Base-by-base conservation (phyloP, 2,888 invertebrate genomes). In the Steinernema carpocapsae region DNA sequence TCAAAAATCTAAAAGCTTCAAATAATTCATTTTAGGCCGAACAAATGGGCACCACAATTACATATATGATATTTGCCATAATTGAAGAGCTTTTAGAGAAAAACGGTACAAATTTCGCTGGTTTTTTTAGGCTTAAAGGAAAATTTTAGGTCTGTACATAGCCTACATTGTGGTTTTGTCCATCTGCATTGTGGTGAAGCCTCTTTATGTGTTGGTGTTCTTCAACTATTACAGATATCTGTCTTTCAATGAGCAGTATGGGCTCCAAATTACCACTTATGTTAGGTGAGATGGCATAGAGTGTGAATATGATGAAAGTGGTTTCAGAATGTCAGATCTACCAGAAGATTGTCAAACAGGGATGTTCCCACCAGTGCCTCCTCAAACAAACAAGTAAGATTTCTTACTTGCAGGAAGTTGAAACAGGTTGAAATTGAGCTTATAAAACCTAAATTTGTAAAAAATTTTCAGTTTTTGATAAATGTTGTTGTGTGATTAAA, bases 221-320 rank as follows among this genome's bases (percentile, higher is more conserved):
- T 64, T 64, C 32, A 29, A 64, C 6, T 64, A 64, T 32, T 64
- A 64, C 64, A 29, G 64, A 32, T 64, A 26, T 64, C 37, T 64
- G 32, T 64, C 64, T 1, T 26, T 26, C 19, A 29, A 64, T 29
- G 64, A 64, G 32, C 37, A 64, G 17, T 64, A 64, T 32, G 64
- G 64, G 3, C 24, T 52, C 2, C 52, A 52, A 22, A 52, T 52
- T 12, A 22, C 52, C 1, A 64, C 64, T 29, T 12, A 29, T 17
- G 17, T 64, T 10, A 29, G 37, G 64, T 64, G n/a, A 12, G 64
- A 12, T 17, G 22, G 22, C 6, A 6, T 51, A 7, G 26, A 56
- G 14, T 4, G 3, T 14, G 4, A 56, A 19, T 26, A 2, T 26
- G 43, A 43, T 7, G 43, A 51, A 51, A n/a, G 6, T 26, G 12